Base-by-base conservation (phyloP, 2,888 invertebrate genomes). In the Agapostemon virescens region DNA sequence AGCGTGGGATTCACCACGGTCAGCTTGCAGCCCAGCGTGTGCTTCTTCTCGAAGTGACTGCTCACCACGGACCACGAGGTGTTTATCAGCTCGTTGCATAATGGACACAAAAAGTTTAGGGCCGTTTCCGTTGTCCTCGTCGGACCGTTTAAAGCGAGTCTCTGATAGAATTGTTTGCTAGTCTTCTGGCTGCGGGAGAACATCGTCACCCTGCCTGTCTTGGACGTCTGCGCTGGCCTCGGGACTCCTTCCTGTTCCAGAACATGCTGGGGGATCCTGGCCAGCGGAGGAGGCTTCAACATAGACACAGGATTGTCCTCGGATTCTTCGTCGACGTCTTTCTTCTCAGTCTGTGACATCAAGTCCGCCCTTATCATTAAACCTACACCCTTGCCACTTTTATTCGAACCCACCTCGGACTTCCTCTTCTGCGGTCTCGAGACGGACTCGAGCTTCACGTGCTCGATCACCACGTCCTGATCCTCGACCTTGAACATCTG, bases 71-170 rank as follows among this genome's bases (percentile, higher is more conserved):
- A 80, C 88, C 87, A 89, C 0, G 89, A 89, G 9, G 92, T 92
- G 69, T 90, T 90, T 42, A 92, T 90, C 20, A 83, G 64, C 23
- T 92, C 90, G 0, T 89, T 87, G 55, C 92, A 92, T 5, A 91
- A 75, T 66, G 92, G 92, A 61, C 92, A 92, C 17, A 86, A 84
- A 45, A 90, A 92, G 77, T 88, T 81, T 5, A 88, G 73, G 1
- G 55, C 38, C 6, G 81, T 75, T 20, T 86, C 69, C 7, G 40
- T 77, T 40, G 40, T 42, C 52, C 74, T 75, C 15, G 38, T 70
- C 0, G 90, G 89, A 17, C 86, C 88, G 74, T 90, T 90, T 4
- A 92, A 42, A 20, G 91, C 91, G 3, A 91, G 87, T 40, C 91
- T 83, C 63, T 84, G 82, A 2, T 86, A 88, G 68, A 84, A 79